Evolutionary conservation across 2,113 vertebrate species (phyloP).

Genomic region (Noctilio leporinus): DNA sequence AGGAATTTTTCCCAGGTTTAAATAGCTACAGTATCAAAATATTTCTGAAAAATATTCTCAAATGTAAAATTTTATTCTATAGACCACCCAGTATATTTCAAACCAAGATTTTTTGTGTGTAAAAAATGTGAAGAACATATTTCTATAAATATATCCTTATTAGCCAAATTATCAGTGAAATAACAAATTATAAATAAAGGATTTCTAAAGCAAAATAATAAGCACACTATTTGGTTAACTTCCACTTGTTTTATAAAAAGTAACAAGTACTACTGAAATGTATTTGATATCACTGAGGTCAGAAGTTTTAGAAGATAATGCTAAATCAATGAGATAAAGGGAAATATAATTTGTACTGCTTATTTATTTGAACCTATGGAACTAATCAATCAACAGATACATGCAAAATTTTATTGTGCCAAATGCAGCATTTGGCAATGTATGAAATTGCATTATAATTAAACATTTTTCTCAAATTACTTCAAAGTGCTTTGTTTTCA

Average conservation of each 20-base stretch:
- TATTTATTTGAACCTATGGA: neutral
- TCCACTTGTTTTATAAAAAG: neutral
- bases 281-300: neutral
- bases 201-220: neutral
- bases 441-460: neutral
- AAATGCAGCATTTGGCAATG: constrained; percentile 20
- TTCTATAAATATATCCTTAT: neutral
- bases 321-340: neutral
- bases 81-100: neutral
- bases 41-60: constrained; percentile 13
- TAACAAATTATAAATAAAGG: neutral
- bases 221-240: neutral
- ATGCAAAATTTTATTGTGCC: neutral
- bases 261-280: neutral
- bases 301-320: neutral
- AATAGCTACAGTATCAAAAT: neutral
- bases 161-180: neutral
- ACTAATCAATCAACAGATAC: neutral
- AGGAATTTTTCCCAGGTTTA: neutral
- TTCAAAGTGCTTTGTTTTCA: constrained; percentile 34
- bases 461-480: constrained; percentile 34
- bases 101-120: neutral
- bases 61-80: constrained; percentile 8
- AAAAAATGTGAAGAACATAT: neutral
- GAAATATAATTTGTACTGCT: neutral